Conservation (phyloP, 2,797 vertebrate genomes). For the Epinephelus malabaricus region DNA sequence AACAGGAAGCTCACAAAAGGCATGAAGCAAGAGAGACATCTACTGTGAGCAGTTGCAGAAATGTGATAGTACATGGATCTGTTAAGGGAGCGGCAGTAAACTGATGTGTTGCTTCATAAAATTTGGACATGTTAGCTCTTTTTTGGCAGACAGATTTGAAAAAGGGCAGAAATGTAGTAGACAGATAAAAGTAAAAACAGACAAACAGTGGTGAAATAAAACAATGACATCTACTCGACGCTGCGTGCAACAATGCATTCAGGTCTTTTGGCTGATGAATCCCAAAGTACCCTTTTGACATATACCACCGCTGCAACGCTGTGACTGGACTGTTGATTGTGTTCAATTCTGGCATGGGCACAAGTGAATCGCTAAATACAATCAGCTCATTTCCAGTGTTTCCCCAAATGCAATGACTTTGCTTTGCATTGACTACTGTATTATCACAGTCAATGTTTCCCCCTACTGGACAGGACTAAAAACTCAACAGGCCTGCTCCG, state of each 20-base stretch:
- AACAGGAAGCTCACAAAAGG: constrained; percentile 4
- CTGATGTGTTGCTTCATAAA: neutral
- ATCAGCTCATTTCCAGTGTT: neutral
- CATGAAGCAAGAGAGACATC: neutral
- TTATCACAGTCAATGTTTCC: constrained; percentile 21
- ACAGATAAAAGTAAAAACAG: neutral
- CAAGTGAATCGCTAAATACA: neutral
- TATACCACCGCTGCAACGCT: neutral
- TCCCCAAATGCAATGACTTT: constrained; percentile 6
- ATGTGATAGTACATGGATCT: neutral
- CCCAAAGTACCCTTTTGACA: neutral
- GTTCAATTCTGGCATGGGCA: constrained; percentile 18
- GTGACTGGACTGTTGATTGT: neutral
- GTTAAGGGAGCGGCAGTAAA: neutral
- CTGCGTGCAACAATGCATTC: neutral
- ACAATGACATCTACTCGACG: neutral
- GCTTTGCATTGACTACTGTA: neutral
- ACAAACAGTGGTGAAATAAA: neutral
- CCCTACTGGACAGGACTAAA: constrained; percentile 9
- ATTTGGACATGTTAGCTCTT: neutral
- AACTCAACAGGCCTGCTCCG: neutral
- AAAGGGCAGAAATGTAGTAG: neutral
- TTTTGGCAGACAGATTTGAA: neutral
- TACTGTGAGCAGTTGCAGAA: neutral
- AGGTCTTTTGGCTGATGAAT: neutral